These are phyloP conservation scores for Osmerus eperlanus DNA, from an alignment of 2,113 vertebrate species.

Conservation along the genomic window DNA sequence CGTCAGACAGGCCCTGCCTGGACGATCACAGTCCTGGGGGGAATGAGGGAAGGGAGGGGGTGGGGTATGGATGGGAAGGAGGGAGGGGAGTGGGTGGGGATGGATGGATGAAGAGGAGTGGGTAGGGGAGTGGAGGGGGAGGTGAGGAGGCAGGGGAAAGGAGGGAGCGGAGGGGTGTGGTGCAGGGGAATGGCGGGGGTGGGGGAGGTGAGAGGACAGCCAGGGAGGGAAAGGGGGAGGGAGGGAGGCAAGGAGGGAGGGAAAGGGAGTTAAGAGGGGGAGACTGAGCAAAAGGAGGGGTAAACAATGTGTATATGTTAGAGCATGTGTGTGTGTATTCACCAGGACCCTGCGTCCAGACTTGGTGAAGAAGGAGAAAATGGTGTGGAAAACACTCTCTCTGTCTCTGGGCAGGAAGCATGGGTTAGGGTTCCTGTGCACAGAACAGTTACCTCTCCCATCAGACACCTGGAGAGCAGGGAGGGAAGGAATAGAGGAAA, in stretches of 20 bases:
- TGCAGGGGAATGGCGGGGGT: no score
- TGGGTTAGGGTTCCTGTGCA: slow-evolving; percentile 81
- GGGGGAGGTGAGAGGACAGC: neutral
- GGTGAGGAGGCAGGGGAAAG: neutral
- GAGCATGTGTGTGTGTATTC: slow-evolving; percentile 53
- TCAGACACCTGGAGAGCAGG: slow-evolving; percentile 78
- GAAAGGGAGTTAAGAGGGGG: neutral
- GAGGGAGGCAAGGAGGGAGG: slow-evolving; percentile 45
- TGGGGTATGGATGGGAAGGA: neutral
- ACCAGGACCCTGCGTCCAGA: slow-evolving; percentile 96
- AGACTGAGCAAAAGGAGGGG: slow-evolving; percentile 46
- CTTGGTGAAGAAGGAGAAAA: slow-evolving; percentile 96
- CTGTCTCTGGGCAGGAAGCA: slow-evolving; percentile 89
- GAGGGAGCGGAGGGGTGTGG: slow-evolving; percentile 2
- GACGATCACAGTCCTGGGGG: slow-evolving; percentile 88
- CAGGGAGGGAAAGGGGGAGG: neutral
- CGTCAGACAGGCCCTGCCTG: slow-evolving; percentile 81
- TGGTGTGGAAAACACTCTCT: slow-evolving; percentile 94
- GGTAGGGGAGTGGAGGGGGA: neutral
- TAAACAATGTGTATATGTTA: neutral
- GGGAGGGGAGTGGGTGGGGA: neutral
- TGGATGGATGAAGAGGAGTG: neutral
- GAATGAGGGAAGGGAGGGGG: neutral
- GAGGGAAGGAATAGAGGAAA: neutral
- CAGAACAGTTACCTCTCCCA: slow-evolving; percentile 87